Base-by-base conservation (phyloP, 1,140 invertebrate genomes). In the Tetranychus cinnabarinus region DNA sequence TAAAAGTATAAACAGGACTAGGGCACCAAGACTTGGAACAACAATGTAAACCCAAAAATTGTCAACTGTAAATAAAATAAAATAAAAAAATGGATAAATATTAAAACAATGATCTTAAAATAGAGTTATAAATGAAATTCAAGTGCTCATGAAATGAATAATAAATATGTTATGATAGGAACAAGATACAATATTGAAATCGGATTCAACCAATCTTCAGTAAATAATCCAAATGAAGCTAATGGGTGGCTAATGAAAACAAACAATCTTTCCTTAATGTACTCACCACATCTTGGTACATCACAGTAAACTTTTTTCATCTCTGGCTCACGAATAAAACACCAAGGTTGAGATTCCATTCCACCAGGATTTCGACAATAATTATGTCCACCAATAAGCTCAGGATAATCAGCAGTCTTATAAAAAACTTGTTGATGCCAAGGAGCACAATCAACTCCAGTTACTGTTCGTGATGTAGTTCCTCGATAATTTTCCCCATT, bases 361-460 rank as follows among this genome's bases (percentile, higher is more conserved):
- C 80, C 79, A 47, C 82, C 85, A 15, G 91, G 91, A 75, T 97
- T 97, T 62, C 88, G 79, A 72, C 92, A 97, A 70, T 84, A 91
- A 67, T 86, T 89, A 69, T 93, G 88, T 34, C 83, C 81, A 23
- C 84, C 85, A 35, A 82, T 80, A 34, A 96, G 74, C 72, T 90
- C 88, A 1, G 82, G 83, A 70, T 83, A 81, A 58, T 86, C 81
- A 1, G 82, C 79, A 15, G 83, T 78, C 65, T 31, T 84, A 76
- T 69, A 80, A 78, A 63, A 86, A 72, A 86, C 82, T 63, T 73
- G 71, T 67, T 82, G 79, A 33, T 80, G 82, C 91, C 91, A 97
- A 54, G 81, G 79, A 55, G 85, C 72, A 71, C 91, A 97, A 0
- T 79, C 74, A 56, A 79, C 76, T 2, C 86, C 86, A 59, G 79